A percentile compares a stretch with the other conserved stretches of the same genome.
Conservation (phyloP, 2,797 vertebrate genomes). For the Vespertilio murinus region DNA sequence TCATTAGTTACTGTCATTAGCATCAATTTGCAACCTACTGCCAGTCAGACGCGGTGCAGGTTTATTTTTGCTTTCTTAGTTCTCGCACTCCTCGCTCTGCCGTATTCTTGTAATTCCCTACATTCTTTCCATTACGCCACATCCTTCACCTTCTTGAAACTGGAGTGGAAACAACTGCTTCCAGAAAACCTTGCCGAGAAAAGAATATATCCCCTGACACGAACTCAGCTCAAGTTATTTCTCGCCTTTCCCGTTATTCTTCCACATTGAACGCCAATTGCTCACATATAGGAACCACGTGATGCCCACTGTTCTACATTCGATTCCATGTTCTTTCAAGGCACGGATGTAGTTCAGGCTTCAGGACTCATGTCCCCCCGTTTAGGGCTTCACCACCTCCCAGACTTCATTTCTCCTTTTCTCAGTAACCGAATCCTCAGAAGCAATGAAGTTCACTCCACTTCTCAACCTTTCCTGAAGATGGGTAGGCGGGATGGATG, state of each 20-base stretch:
- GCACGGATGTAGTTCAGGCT: background rate
- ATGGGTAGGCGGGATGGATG: background rate
- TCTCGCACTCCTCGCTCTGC: accelerated
- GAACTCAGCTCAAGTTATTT: background rate
- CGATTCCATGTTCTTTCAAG: background rate
- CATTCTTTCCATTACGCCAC: background rate
- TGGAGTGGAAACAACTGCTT: background rate
- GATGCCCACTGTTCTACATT: background rate
- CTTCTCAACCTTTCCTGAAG: background rate
- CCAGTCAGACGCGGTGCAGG: background rate
- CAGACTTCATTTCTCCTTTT: background rate
- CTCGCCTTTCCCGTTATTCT: background rate
- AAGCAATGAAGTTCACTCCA: background rate
- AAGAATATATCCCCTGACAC: background rate
- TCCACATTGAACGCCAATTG: background rate
- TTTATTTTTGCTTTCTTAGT: background rate
- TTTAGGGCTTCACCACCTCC: background rate
- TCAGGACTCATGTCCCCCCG: background rate
- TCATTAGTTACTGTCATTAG: background rate
- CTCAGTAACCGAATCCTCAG: background rate
- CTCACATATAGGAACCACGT: accelerated
- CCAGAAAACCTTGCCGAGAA: background rate
- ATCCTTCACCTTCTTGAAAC: background rate
- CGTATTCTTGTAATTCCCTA: background rate
- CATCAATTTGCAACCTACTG: background rate